A percentile compares a stretch with the other conserved stretches of the same genome.
phyloP scores from a whole-genome alignment of 1,140 invertebrate species.

The Telenomus remus region DNA sequence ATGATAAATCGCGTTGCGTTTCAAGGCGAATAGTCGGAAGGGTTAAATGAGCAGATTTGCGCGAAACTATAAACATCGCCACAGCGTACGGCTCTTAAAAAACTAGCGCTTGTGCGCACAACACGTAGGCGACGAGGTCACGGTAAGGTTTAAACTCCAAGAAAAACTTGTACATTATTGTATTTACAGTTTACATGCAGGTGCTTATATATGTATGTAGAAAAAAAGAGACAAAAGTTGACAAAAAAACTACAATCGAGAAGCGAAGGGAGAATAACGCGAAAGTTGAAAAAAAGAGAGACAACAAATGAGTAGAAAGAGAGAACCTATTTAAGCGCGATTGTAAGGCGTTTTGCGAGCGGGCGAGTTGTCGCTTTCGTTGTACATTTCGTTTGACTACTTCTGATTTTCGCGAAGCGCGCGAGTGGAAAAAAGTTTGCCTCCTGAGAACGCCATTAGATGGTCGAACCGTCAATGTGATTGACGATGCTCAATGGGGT shows the following conservation, averaged over 20 bases:
- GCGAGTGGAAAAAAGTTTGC: background rate
- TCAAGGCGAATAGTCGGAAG: conserved; percentile 43
- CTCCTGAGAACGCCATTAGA: background rate
- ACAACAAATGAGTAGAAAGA: conserved; percentile 11
- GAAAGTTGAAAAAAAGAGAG: too few relatives aligned
- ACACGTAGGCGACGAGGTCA: conserved; percentile 62
- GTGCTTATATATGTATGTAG: conserved; percentile 68
- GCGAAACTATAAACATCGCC: conserved; percentile 49
- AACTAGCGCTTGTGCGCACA: conserved; percentile 40
- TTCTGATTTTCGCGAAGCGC: background rate
- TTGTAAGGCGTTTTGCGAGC: background rate
- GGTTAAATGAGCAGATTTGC: conserved; percentile 37
- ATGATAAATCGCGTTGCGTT: conserved; percentile 51
- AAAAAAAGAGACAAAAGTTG: conserved; percentile 43
- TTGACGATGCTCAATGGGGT: background rate
- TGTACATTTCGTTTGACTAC: conserved; percentile 1
- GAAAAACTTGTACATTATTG: conserved; percentile 71
- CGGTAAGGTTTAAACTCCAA: conserved; percentile 72
- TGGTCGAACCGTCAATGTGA: conserved; percentile 1
- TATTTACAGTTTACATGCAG: conserved; percentile 68
- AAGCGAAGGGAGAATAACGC: too few relatives aligned
- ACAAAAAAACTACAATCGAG: conserved; percentile 3
- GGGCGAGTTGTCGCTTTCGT: background rate
- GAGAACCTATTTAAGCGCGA: background rate
- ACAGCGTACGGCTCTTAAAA: conserved; percentile 49